Conservation (phyloP, 1,140 invertebrate genomes). For the Zaprionus inermis region DNA sequence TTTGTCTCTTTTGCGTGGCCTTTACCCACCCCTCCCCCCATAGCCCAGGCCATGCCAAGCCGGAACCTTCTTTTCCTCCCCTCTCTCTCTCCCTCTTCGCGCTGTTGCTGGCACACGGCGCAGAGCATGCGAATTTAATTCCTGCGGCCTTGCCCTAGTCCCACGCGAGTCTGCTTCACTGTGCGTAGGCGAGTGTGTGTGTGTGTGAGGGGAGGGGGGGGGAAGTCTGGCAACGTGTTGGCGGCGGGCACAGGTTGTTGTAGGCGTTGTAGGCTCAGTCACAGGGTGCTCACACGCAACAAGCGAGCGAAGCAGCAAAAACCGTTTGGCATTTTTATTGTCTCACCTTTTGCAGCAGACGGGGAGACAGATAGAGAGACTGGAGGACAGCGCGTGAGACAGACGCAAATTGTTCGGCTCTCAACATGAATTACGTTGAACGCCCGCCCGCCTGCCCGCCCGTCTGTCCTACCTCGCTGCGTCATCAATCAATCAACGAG, state of each 20-base stretch:
- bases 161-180: conserved; percentile 31
- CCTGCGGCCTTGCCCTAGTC: conserved; percentile 76
- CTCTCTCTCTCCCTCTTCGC: not conserved
- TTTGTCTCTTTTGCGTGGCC: conserved; percentile 32
- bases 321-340: conserved; percentile 46
- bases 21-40: conserved; percentile 34
- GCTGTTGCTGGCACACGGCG: conserved; percentile 52
- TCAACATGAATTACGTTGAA: conserved; percentile 69
- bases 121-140: conserved; percentile 67
- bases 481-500: conserved; percentile 73
- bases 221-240: conserved; percentile 23
- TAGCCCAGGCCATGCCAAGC: too few species aligned
- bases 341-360: conserved; percentile 45
- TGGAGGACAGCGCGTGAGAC: conserved; percentile 7
- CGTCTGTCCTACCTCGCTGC: conserved; percentile 34
- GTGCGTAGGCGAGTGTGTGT: conserved; percentile 11
- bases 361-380: not conserved
- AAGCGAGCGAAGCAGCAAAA: conserved; percentile 46
- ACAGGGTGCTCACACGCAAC: conserved; percentile 44
- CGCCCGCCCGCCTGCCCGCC: not conserved
- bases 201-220: conserved; percentile 9
- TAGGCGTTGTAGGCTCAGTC: conserved; percentile 39
- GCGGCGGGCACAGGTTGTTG: conserved; percentile 1
- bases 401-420: conserved; percentile 69
- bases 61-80: too few species aligned